Percentiles rank a stretch among this genome's conserved stretches.
These are phyloP conservation scores for Myotis pilosus DNA, from an alignment of 2,797 vertebrate species.

Conservation along the genomic window DNA sequence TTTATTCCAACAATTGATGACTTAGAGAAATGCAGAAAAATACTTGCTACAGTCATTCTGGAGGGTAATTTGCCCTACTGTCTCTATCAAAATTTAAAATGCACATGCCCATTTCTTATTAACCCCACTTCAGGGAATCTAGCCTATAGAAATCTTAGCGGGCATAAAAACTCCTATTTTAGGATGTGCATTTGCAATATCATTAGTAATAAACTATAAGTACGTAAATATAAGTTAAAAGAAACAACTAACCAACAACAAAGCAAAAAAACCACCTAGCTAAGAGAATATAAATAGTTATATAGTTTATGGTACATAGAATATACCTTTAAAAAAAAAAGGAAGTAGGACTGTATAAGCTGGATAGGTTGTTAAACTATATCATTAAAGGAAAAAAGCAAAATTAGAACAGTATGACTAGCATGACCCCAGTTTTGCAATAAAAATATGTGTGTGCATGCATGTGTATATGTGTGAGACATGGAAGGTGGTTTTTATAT, in stretches of 20 bases:
- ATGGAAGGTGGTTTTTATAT: not conserved
- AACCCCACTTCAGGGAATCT: constrained; percentile 27
- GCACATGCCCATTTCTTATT: not conserved
- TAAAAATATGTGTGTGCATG: not conserved
- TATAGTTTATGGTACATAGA: not conserved
- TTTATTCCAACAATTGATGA: not conserved
- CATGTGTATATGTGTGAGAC: not conserved
- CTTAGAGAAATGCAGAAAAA: constrained; percentile 6
- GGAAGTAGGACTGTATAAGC: not conserved
- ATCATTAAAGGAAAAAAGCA: not conserved
- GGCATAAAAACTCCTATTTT: constrained; percentile 20
- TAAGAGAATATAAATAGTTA: constrained; percentile 13
- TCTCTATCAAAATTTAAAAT: constrained; percentile 34
- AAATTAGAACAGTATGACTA: not conserved
- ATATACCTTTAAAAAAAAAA: not conserved
- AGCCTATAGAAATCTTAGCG: constrained; percentile 17
- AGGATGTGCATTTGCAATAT: not conserved
- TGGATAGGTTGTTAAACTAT: constrained; percentile 7
- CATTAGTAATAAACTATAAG: constrained; percentile 37
- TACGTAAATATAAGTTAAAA: not conserved
- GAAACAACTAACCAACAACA: not conserved
- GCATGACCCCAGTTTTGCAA: not conserved
- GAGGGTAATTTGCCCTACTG: not conserved
- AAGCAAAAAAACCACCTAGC: not conserved
- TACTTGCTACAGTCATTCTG: not conserved